Conservation (phyloP, 2,888 invertebrate genomes). For the Megastigmus dorsalis region DNA sequence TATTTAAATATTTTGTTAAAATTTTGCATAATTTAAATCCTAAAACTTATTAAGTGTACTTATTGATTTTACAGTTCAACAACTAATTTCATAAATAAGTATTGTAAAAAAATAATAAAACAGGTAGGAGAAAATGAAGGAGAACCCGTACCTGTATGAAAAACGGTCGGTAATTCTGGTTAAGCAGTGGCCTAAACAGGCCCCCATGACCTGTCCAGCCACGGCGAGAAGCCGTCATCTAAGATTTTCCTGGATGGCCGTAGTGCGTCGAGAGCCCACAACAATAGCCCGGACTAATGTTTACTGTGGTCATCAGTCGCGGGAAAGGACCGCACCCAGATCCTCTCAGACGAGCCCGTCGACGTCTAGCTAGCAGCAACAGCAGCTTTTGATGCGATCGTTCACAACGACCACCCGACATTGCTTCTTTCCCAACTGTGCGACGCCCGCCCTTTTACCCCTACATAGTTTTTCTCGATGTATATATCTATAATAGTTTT, state of each 20-base stretch:
- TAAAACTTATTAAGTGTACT: constrained; percentile 48
- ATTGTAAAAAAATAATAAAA: no score
- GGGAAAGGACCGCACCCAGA: constrained; percentile 13
- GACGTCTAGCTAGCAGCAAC: constrained; percentile 7
- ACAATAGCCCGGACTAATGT: background rate
- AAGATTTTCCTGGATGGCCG: constrained; percentile 63
- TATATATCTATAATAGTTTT: no score
- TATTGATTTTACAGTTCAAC: no score
- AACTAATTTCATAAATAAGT: no score
- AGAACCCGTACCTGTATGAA: constrained; percentile 63
- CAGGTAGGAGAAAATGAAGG: no score
- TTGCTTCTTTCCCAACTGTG: no score
- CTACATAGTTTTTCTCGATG: no score
- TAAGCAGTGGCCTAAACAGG: constrained; percentile 76
- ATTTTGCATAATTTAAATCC: background rate
- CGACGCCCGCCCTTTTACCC: no score
- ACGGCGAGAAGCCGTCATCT: constrained; percentile 40
- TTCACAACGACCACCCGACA: constrained; percentile 14
- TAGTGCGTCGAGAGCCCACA: background rate
- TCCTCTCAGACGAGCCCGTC: constrained; percentile 14
- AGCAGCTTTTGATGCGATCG: background rate
- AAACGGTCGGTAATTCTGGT: constrained; percentile 68
- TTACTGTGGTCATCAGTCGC: background rate
- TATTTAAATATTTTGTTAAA: background rate
- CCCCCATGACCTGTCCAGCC: constrained; percentile 74